Percentiles rank a stretch among this genome's conserved stretches.
phyloP scores from a whole-genome alignment of 2,113 vertebrate genomes.

The Eurystomus gularis region DNA sequence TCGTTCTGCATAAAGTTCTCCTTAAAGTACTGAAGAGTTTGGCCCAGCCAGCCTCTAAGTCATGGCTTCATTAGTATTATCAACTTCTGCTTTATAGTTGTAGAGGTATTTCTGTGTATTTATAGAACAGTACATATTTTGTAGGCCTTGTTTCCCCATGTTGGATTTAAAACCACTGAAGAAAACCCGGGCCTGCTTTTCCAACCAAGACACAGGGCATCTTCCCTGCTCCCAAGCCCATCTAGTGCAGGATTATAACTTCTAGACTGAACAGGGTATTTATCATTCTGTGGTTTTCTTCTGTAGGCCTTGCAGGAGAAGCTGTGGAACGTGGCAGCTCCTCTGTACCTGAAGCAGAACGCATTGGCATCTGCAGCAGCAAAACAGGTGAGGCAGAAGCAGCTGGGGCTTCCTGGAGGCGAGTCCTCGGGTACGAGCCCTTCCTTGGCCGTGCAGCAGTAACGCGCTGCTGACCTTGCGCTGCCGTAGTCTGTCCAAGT shows the following conservation, averaged over 20 bases:
- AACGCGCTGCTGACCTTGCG: neutral
- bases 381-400: constrained; percentile 80
- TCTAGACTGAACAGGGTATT: neutral
- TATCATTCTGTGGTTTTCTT: neutral
- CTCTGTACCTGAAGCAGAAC: constrained; percentile 92
- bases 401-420: neutral
- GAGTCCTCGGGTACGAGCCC: neutral
- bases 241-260: fast-evolving
- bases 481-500: neutral
- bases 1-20: neutral
- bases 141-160: neutral
- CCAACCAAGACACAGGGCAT: neutral
- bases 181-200: neutral
- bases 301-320: constrained; percentile 93
- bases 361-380: constrained; percentile 87
- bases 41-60: neutral
- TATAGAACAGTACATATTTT: neutral
- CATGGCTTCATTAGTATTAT: neutral
- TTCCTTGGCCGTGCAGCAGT: fast-evolving
- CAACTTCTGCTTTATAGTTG: neutral
- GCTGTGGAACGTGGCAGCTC: constrained; percentile 92
- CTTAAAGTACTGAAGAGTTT: neutral
- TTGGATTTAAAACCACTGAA: neutral
- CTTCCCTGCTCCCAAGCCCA: neutral
- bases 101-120: neutral